These are phyloP conservation scores for Helicolenus hilgendorfi DNA, from an alignment of 2,797 vertebrate genomes.

Conservation along the genomic window DNA sequence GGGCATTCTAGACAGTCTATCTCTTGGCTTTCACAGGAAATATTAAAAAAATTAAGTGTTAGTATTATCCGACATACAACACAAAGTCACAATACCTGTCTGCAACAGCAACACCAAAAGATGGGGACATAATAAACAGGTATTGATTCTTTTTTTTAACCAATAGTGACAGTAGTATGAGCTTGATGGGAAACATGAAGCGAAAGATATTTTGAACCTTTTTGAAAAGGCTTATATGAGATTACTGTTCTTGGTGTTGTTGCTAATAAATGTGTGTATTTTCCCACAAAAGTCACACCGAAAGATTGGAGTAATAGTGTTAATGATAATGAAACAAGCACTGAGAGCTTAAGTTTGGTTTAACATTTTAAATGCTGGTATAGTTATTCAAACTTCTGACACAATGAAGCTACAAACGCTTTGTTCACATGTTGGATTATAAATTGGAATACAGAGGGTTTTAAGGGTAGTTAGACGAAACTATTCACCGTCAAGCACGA, in stretches of 20 bases:
- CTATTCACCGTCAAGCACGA: too few species aligned
- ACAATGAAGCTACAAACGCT: background rate
- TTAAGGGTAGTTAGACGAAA: background rate
- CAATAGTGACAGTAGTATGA: background rate
- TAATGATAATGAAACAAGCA: background rate
- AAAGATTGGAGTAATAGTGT: background rate
- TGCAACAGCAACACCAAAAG: background rate
- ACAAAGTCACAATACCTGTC: background rate
- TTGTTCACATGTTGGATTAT: background rate
- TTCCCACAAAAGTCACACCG: background rate
- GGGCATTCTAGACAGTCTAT: background rate
- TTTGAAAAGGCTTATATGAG: background rate
- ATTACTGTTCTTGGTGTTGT: background rate
- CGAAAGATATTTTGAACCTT: background rate
- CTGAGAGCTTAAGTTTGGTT: background rate
- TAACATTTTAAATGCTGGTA: background rate
- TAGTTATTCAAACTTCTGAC: background rate
- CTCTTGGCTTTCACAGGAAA: background rate
- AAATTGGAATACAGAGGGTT: background rate
- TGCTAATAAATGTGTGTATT: background rate
- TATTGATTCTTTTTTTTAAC: background rate
- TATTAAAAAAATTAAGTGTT: background rate
- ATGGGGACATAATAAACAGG: background rate
- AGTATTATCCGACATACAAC: background rate
- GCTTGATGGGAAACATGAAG: background rate